Conservation (phyloP, 2,113 vertebrate species). For the Danionella cerebrum region DNA sequence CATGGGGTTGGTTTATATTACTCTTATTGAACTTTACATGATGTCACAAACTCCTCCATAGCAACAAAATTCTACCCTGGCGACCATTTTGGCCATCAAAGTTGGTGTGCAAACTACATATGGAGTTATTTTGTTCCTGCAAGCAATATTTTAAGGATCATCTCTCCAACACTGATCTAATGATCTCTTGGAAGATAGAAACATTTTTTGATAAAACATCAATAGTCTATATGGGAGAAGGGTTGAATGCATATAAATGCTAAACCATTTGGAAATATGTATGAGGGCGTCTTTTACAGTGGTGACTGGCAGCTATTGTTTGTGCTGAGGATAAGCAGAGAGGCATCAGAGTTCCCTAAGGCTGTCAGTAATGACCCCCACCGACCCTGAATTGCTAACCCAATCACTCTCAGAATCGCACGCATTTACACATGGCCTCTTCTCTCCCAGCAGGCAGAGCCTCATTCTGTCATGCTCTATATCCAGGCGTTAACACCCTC, state of each 20-base stretch:
- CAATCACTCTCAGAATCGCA: constrained; percentile 9
- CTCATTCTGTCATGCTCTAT: constrained; percentile 44
- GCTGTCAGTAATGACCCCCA: constrained; percentile 14
- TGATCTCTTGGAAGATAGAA: no score
- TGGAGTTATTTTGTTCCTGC: no score
- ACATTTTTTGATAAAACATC: no score
- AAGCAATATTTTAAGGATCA: no score
- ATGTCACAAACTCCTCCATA: no score
- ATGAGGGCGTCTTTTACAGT: not conserved
- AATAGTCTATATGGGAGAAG: no score
- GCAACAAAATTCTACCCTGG: no score
- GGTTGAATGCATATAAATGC: not conserved
- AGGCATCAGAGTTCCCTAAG: constrained; percentile 30
- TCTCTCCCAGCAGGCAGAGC: constrained; percentile 36
- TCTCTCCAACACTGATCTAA: no score
- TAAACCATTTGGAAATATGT: not conserved
- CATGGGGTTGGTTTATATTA: no score
- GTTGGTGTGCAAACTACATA: no score
- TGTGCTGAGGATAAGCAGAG: constrained; percentile 21
- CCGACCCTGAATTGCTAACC: not conserved
- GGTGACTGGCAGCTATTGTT: constrained; percentile 19
- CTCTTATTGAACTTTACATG: no score
- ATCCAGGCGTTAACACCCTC: constrained; percentile 8
- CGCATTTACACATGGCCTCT: constrained; percentile 3
- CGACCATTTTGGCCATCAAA: no score